phyloP scores from a whole-genome alignment of 2,797 vertebrate genomes.

The Melopsittacus undulatus region DNA sequence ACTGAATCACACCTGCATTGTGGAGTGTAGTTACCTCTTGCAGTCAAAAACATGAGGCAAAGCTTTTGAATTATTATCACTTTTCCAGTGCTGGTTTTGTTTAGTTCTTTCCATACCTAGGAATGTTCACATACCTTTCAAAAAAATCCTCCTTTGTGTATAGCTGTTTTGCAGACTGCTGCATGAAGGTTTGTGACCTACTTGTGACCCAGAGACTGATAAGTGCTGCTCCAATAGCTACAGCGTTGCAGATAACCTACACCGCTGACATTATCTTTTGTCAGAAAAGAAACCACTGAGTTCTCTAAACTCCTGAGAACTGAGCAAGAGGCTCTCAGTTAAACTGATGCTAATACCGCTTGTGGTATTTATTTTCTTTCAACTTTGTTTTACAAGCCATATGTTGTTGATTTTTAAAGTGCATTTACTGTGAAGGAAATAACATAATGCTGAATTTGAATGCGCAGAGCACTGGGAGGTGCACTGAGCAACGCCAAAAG shows the following conservation, averaged over 20 bases:
- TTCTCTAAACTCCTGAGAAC: constrained; percentile 38
- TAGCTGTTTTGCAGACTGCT: constrained; percentile 12
- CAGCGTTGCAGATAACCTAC: background rate
- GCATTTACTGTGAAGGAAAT: background rate
- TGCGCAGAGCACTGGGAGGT: rapidly evolving
- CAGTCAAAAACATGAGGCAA: background rate
- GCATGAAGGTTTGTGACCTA: background rate
- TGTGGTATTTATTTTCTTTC: background rate
- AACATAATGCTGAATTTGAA: background rate
- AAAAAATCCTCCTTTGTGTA: background rate
- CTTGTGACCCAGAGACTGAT: constrained; percentile 25
- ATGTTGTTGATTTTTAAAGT: background rate
- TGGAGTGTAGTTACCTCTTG: background rate
- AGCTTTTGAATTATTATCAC: background rate
- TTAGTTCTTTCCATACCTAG: background rate
- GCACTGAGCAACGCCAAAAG: background rate
- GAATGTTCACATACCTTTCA: background rate
- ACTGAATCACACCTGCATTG: background rate
- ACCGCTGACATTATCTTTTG: background rate
- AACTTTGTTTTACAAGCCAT: background rate
- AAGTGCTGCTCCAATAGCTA: background rate
- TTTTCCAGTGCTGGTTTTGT: constrained; percentile 8
- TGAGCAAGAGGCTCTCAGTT: background rate
- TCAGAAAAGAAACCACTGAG: constrained; percentile 24
- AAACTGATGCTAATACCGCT: background rate